Evolutionary conservation across 2,113 vertebrate species (phyloP).

Genomic region (Onychostruthus taczanowskii): DNA sequence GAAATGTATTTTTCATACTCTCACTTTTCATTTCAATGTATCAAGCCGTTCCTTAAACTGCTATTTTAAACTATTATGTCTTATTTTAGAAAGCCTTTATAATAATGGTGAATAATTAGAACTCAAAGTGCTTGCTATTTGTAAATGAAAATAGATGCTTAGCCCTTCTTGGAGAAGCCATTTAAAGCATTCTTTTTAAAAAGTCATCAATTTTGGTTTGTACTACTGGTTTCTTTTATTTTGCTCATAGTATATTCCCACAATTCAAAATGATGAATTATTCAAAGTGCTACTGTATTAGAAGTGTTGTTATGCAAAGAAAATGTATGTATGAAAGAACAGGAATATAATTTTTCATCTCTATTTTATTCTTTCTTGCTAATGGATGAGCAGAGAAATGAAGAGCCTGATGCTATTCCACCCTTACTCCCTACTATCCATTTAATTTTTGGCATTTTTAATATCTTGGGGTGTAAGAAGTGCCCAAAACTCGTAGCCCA

Average conservation of each 20-base stretch:
- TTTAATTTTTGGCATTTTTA: neutral
- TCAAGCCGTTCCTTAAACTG: constrained; percentile 16
- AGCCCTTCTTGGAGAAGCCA: neutral
- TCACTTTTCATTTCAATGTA: constrained; percentile 45
- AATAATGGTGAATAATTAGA: constrained; percentile 57
- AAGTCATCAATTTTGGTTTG: neutral
- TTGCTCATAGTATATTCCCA: neutral
- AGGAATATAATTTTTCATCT: neutral
- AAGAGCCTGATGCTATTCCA: neutral
- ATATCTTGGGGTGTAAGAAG: neutral
- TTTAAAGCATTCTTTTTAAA: constrained; percentile 7
- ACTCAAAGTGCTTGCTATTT: constrained; percentile 37
- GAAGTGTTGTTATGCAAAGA: neutral
- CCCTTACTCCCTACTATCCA: neutral
- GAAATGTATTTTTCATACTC: constrained; percentile 35
- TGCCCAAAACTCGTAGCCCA: neutral
- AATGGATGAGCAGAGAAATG: neutral
- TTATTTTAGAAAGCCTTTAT: constrained; percentile 58
- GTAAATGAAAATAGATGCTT: constrained; percentile 63
- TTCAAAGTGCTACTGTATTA: neutral
- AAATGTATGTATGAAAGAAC: neutral
- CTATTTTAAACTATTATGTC: constrained; percentile 27
- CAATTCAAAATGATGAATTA: neutral
- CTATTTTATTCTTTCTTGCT: neutral
- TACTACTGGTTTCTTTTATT: neutral